Base-by-base conservation (phyloP, 2,888 invertebrate genomes). In the Drosophila mayaguana region DNA sequence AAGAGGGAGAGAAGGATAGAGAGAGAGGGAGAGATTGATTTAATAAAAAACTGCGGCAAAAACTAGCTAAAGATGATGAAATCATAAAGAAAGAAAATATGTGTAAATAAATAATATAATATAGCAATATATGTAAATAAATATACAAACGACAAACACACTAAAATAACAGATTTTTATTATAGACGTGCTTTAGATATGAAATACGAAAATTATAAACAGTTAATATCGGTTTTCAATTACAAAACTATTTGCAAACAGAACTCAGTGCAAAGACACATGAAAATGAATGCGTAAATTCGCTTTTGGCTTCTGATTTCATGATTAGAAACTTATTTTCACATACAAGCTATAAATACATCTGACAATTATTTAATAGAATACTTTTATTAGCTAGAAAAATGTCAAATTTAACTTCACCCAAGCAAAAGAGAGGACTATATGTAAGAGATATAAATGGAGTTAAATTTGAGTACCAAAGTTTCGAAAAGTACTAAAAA, bases 331-430 rank as follows among this genome's bases (percentile, higher is more conserved):
- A 40, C n/a, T n/a, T 38, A 9, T 12, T 34, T n/a, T n/a, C n/a
- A 7, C 3, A 40, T n/a, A 38, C 7, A 16, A 42, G 51, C 69
- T 59, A 60, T 12, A 5, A 5, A 20, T 20, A 18, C 5, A 42
- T 18, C 64, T 65, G 43, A 22, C 12, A 18, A 18, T 12, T 20
- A 7, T 45, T 45, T 78, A 78, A 72, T 72, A 64, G 61, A 59
- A 69, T 65, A 64, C 46, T 54, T 64, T 78, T 57, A 62, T 68
- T 65, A 68, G 63, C 74, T 59, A 56, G 68, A 45, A 53, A 69
- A 69, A 62, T 78, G 50, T 54, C 28, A 60, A 73, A 76, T 68
- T 78, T 57, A 0, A n/a, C 8, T 40, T 18, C 18, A 42, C 1
- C 3, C n/a, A n/a, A 40, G 3, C 7, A n/a, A n/a, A 40, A 14